Conservation (phyloP, 2,113 vertebrate genomes). For the Sinocyclocheilus grahami region DNA sequence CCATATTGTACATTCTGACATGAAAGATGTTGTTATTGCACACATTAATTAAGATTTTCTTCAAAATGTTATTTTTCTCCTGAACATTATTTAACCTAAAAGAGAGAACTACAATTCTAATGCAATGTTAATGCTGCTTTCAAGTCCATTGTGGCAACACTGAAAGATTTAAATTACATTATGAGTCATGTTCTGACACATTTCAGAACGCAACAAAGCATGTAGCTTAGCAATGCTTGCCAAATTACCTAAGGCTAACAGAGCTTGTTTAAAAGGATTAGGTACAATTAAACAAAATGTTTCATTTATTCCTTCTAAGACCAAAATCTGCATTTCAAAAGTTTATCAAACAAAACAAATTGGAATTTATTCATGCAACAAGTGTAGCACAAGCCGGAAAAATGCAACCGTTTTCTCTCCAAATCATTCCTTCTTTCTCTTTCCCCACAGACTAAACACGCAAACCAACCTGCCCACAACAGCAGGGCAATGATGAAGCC, state of each 20-base stretch:
- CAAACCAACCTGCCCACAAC: background rate
- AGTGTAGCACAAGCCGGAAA: background rate
- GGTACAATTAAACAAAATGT: background rate
- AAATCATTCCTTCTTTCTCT: background rate
- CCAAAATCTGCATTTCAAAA: slow-evolving; percentile 4
- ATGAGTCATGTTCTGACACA: background rate
- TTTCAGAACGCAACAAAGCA: background rate
- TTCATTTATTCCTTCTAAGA: background rate
- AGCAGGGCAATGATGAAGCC: slow-evolving; percentile 8
- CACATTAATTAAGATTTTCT: background rate
- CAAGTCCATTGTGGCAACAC: background rate
- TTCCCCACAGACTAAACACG: background rate
- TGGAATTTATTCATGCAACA: background rate
- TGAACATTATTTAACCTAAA: background rate
- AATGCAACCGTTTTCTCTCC: background rate
- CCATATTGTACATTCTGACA: background rate
- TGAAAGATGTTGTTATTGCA: background rate
- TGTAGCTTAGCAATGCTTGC: background rate
- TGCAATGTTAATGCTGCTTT: background rate
- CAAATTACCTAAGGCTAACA: slow-evolving; percentile 21
- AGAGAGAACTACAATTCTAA: background rate
- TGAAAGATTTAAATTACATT: background rate
- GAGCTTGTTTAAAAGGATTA: background rate
- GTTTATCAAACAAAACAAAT: background rate
- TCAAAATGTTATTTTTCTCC: background rate